These are phyloP conservation scores for Heliconius congener DNA, from an alignment of 1,140 invertebrate species.

Conservation along the genomic window DNA sequence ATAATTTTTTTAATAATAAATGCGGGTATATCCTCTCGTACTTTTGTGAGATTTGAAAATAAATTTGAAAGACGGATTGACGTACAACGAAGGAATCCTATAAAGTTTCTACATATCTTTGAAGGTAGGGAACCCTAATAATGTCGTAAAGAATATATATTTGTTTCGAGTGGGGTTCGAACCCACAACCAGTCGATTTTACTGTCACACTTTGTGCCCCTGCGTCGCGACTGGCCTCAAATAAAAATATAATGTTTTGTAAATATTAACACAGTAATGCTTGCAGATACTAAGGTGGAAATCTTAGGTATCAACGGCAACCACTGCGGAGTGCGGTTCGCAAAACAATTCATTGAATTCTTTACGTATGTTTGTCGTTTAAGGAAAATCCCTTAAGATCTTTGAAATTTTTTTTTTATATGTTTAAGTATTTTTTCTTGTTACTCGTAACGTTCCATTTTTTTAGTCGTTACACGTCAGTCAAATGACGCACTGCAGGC, in stretches of 20 bases:
- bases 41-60: too few relatives aligned
- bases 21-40: too few relatives aligned
- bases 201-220: too few relatives aligned
- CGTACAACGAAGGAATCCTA: too few relatives aligned
- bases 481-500: not conserved
- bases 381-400: not conserved
- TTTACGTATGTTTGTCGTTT: not conserved
- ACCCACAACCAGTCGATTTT: too few relatives aligned
- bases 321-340: not conserved
- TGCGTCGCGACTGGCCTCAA: too few relatives aligned
- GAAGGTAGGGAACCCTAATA: too few relatives aligned
- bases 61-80: too few relatives aligned
- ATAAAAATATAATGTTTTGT: not conserved
- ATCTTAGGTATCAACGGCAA: not conserved
- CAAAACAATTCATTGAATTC: constrained; percentile 33
- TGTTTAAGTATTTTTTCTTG: not conserved
- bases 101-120: too few relatives aligned
- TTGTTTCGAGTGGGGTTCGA: too few relatives aligned
- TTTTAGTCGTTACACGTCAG: not conserved
- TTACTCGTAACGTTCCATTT: not conserved
- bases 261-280: not conserved
- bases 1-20: not conserved
- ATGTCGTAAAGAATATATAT: too few relatives aligned
- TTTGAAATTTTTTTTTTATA: not conserved
- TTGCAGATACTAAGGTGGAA: not conserved